phyloP scores from a whole-genome alignment of 2,113 vertebrate genomes.

The Caloenas nicobarica region DNA sequence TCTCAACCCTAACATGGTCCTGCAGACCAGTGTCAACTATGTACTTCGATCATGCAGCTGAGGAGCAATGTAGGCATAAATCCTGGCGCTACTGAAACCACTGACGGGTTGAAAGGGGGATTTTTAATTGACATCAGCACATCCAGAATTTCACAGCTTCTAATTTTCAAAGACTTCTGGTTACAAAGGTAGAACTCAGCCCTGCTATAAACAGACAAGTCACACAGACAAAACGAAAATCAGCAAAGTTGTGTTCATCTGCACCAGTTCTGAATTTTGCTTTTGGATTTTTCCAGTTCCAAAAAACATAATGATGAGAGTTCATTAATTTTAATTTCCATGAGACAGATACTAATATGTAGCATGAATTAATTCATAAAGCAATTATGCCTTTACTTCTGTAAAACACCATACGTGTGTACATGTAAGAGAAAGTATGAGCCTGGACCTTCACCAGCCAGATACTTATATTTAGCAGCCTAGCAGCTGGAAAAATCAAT shows the following conservation, averaged over 20 bases:
- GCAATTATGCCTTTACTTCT: background rate
- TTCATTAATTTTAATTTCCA: background rate
- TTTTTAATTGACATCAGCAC: background rate
- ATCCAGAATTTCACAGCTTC: background rate
- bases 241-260: background rate
- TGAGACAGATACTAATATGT: background rate
- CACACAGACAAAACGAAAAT: background rate
- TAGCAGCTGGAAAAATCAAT: constrained; percentile 1
- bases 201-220: background rate
- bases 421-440: background rate
- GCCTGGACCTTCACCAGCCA: background rate
- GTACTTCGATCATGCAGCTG: background rate
- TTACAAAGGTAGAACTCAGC: background rate
- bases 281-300: background rate
- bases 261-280: background rate
- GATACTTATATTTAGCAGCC: background rate
- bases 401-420: background rate
- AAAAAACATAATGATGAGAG: background rate
- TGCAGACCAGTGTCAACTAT: background rate
- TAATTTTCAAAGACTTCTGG: background rate
- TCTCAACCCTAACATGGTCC: background rate
- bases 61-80: background rate
- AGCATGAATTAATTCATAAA: background rate
- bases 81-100: background rate
- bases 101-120: background rate